Percentiles rank a stretch among this genome's conserved stretches.
These are phyloP conservation scores for Tenebrosternarchus preto DNA, from an alignment of 2,113 vertebrate genomes.

Conservation along the genomic window DNA sequence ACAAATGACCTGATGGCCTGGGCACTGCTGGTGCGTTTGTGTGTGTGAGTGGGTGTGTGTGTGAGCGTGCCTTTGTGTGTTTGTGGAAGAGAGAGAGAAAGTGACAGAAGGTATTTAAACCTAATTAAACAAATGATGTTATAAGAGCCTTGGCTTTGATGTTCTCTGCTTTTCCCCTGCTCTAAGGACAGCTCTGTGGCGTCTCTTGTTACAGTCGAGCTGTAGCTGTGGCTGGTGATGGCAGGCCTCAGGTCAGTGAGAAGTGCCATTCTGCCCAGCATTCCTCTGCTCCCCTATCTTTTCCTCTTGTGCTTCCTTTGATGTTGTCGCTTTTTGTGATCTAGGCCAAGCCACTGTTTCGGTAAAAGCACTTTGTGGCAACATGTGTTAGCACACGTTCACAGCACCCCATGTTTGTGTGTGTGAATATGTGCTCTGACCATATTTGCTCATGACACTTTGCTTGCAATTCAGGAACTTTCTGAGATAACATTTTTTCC, in stretches of 20 bases:
- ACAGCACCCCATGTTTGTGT: constrained; percentile 25
- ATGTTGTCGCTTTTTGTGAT: background rate
- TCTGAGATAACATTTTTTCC: constrained; percentile 69
- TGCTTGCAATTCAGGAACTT: constrained; percentile 59
- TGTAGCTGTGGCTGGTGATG: background rate
- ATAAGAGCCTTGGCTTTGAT: background rate
- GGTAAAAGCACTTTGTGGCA: background rate
- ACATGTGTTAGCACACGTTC: constrained; percentile 9
- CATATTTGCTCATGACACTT: constrained; percentile 65
- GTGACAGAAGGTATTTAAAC: background rate
- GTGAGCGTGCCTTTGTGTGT: constrained; percentile 15
- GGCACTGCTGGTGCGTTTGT: constrained; percentile 19
- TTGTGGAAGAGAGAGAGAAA: background rate
- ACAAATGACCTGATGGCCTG: constrained; percentile 51
- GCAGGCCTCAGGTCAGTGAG: background rate
- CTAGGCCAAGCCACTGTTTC: background rate
- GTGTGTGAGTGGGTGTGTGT: constrained; percentile 20
- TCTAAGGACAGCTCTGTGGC: background rate
- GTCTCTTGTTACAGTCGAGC: background rate
- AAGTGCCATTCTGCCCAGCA: no score
- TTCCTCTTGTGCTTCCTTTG: background rate
- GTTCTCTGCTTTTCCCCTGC: background rate
- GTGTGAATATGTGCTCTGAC: background rate
- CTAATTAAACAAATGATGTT: constrained; percentile 9
- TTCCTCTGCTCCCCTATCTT: background rate